Evolutionary conservation across 2,113 vertebrate genomes (phyloP), one percentile per base, ranked within the genome.

Genomic region (Daboia siamensis): DNA sequence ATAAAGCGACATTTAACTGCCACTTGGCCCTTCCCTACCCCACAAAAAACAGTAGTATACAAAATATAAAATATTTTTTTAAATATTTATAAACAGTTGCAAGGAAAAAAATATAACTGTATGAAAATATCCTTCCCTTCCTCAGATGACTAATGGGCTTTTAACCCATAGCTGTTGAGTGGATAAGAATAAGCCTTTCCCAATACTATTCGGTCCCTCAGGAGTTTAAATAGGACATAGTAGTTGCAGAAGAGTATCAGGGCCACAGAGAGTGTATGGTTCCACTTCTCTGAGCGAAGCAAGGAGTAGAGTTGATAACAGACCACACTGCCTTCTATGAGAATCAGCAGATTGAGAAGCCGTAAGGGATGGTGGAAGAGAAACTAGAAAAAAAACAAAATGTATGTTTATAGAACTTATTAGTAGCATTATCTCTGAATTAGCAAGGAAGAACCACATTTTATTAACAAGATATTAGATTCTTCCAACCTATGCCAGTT

Each of bases 31-130:
- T 97, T 96, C 96, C 97, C 97, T 94, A 0, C 96, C 97, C 96
- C 97, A 97, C 96, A 96, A 97, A 98, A 89, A 98, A 97, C 96
- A 98, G 98, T 98, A 98, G 98, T 99, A 99, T 99, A 99, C 98
- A 99, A 99, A 99, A 99, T 99, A 99, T 99, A 99, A 99, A 98
- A 99, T 99, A 99, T 98, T 98, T 92, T 88, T 90, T 99, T 99
- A 99, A 99, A 99, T 99, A 99, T 98, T 98, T 99, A 99, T 98
- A 99, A 99, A 99, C 97, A 98, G 80, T 98, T 54, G 98, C 98
- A 98, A 98, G 98, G 39, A 92, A 99, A 99, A 99, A 99, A 99
- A 99, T 99, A 99, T 98, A 99, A 99, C 97, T 97, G 98, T 99
- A 99, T 97, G 98, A 99, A 99, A 99, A 99, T 98, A 98, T 96